Percentiles rank a stretch among this genome's conserved stretches.
Evolutionary conservation across 2,797 vertebrate species (phyloP).

Genomic region (Rhincodon typus): DNA sequence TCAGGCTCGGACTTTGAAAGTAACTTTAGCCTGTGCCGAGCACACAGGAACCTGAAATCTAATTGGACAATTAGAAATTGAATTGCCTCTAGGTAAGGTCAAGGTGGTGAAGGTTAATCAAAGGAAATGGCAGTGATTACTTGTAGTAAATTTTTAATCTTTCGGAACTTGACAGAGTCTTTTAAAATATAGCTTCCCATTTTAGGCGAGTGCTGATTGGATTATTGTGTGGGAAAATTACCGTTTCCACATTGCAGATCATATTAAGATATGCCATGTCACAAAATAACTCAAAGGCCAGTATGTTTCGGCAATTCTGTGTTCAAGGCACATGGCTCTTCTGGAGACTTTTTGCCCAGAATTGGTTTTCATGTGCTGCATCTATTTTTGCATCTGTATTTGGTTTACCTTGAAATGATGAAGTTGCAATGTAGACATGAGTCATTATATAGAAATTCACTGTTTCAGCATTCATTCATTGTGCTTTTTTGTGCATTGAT

Average conservation of each 20-base stretch:
- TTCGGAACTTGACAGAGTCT: conserved; percentile 38
- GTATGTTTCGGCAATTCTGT: not conserved
- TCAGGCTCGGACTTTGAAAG: conserved; percentile 19
- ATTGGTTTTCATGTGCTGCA: not conserved
- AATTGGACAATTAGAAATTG: conserved; percentile 51
- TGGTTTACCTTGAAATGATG: not conserved
- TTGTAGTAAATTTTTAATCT: conserved; percentile 58
- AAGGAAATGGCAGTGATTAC: conserved; percentile 57
- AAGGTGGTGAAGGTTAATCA: conserved; percentile 62
- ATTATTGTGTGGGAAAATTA: conserved; percentile 27
- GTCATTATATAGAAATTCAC: not conserved
- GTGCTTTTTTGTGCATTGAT: not conserved
- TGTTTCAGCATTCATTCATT: not conserved
- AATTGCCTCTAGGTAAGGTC: conserved; percentile 58
- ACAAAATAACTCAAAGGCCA: not conserved
- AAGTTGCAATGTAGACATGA: not conserved
- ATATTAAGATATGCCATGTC: not conserved
- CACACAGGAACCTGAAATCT: conserved; percentile 44
- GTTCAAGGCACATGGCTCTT: not conserved
- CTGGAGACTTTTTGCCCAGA: not conserved
- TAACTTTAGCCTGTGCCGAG: conserved; percentile 42
- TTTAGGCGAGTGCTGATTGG: conserved; percentile 15
- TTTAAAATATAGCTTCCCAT: conserved; percentile 35
- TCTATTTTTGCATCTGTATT: not conserved
- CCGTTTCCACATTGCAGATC: not conserved